These are phyloP conservation scores for Copsychus sechellarum DNA, from an alignment of 2,113 vertebrate genomes.

Conservation along the genomic window DNA sequence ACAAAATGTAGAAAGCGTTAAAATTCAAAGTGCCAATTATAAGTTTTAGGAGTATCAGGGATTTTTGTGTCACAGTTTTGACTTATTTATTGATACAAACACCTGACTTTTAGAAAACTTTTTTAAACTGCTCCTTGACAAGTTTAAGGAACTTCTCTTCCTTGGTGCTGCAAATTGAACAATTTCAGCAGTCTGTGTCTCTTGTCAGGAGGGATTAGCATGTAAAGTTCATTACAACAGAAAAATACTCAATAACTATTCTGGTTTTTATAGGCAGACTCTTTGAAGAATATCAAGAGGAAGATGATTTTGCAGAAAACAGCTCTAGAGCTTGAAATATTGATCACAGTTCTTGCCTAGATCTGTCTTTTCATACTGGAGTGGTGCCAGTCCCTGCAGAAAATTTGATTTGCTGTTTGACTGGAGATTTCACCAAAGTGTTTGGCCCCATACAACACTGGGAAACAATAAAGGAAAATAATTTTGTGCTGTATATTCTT, in stretches of 20 bases:
- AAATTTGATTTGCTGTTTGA: not conserved
- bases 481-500: constrained; percentile 15
- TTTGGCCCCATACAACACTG: not conserved
- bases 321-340: not conserved
- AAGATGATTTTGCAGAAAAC: not conserved
- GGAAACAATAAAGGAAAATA: not conserved
- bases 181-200: not conserved
- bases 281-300: not conserved
- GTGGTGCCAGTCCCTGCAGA: not conserved
- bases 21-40: not conserved
- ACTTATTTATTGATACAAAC: not conserved
- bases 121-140: not conserved
- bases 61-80: not conserved
- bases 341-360: not conserved
- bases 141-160: not conserved
- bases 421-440: not conserved
- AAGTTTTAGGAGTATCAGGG: not conserved
- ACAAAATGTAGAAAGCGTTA: not conserved
- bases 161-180: not conserved
- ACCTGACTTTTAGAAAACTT: not conserved
- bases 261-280: not conserved
- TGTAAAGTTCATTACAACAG: not conserved
- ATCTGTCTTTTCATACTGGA: not conserved
- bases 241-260: not conserved
- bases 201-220: not conserved